Evolutionary conservation across 1,140 invertebrate species (phyloP).

Genomic region (Drosophila carrolli): DNA sequence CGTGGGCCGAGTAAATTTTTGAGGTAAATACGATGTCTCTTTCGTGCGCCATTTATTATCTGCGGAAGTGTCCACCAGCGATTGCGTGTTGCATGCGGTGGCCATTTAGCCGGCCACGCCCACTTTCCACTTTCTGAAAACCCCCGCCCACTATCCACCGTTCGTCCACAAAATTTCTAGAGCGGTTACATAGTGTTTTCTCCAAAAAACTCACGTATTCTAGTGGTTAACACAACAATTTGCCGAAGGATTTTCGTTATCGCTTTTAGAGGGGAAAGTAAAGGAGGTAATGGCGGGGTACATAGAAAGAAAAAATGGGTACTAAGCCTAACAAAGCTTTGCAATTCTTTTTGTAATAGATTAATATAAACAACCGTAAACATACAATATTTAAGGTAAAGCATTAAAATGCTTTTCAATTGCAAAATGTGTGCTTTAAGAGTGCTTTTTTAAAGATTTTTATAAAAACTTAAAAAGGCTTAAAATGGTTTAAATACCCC

Average conservation of each 20-base stretch:
- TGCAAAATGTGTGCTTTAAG: too few relatives aligned
- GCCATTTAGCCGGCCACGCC: conserved; percentile 40
- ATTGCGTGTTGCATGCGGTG: conserved; percentile 34
- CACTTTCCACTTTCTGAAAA: conserved; percentile 1
- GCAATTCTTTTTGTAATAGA: too few relatives aligned
- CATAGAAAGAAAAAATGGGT: not conserved
- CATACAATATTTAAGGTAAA: too few relatives aligned
- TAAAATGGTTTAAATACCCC: too few relatives aligned
- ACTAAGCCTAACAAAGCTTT: not conserved
- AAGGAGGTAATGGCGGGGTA: not conserved
- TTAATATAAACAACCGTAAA: too few relatives aligned
- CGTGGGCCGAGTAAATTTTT: conserved; percentile 7
- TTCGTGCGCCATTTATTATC: conserved; percentile 29
- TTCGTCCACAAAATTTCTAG: not conserved
- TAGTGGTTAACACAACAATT: conserved; percentile 63
- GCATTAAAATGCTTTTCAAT: too few relatives aligned
- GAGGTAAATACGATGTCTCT: conserved; percentile 36
- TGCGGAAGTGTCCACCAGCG: conserved; percentile 39
- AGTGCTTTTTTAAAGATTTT: too few relatives aligned
- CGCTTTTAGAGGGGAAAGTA: conserved; percentile 2
- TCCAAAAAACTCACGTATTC: conserved; percentile 34
- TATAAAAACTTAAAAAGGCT: too few relatives aligned
- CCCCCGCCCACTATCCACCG: not conserved
- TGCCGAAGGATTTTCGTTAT: conserved; percentile 45
- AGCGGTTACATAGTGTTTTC: not conserved